phyloP scores from a whole-genome alignment of 1,140 invertebrate species.

The Drosophila ambigua region DNA sequence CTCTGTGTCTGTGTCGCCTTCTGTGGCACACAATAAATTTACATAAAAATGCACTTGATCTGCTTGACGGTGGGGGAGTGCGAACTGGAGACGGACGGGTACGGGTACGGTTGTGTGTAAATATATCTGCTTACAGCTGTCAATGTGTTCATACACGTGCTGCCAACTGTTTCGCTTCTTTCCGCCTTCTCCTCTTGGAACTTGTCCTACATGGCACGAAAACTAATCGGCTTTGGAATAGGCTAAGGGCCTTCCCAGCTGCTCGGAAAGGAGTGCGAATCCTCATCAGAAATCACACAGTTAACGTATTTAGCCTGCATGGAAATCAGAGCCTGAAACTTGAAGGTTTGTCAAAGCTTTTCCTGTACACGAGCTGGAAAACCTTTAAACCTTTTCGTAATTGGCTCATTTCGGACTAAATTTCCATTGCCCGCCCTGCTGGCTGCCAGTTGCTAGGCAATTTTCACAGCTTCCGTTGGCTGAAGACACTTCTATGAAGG shows the following conservation, averaged over 20 bases:
- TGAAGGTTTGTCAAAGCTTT: no score
- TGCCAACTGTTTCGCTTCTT: constrained; percentile 13
- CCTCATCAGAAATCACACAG: no score
- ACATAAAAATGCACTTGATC: constrained; percentile 80
- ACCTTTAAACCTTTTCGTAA: no score
- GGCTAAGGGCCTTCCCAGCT: background rate
- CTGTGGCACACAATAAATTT: constrained; percentile 60
- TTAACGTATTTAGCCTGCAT: no score
- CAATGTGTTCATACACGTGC: constrained; percentile 56
- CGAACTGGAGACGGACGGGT: background rate
- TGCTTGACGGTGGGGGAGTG: constrained; percentile 14
- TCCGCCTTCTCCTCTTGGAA: constrained; percentile 14
- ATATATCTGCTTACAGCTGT: constrained; percentile 62
- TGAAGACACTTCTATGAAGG: background rate
- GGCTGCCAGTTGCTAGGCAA: no score
- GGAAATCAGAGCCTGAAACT: no score
- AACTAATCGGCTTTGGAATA: constrained; percentile 64
- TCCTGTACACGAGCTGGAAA: no score
- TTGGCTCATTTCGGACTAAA: no score
- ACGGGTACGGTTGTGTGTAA: constrained; percentile 20
- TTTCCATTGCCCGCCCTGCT: no score
- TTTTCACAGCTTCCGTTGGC: constrained; percentile 2
- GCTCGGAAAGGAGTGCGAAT: no score
- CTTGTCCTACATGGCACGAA: constrained; percentile 53
- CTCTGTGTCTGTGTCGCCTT: constrained; percentile 39